Conservation (phyloP, 2,797 vertebrate species). For the Fistularia commersonii region DNA sequence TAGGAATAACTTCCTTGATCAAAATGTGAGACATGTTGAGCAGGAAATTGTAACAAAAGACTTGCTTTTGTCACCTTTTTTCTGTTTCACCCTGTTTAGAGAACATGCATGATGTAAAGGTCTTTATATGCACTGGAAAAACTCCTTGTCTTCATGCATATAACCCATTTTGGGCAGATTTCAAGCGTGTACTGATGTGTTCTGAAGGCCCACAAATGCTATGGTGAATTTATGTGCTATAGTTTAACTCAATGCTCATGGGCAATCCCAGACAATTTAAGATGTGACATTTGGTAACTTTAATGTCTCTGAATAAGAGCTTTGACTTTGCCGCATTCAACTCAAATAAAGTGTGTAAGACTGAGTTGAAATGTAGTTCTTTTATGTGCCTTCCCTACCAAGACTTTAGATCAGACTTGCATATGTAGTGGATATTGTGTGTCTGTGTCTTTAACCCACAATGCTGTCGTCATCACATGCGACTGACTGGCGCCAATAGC, state of each 20-base stretch:
- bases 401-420: conserved; percentile 71
- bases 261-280: conserved; percentile 70
- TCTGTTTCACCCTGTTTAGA: conserved; percentile 79
- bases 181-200: conserved; percentile 63
- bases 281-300: conserved; percentile 70
- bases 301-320: conserved; percentile 69
- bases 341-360: conserved; percentile 69
- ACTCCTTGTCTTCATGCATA: conserved; percentile 71
- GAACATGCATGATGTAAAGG: conserved; percentile 68
- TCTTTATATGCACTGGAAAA: conserved; percentile 68
- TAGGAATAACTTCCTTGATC: conserved; percentile 38
- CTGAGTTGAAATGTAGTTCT: conserved; percentile 59
- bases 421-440: conserved; percentile 70
- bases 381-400: conserved; percentile 73
- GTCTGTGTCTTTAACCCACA: too few species aligned
- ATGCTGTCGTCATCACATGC: too few species aligned
- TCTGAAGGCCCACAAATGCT: conserved; percentile 69
- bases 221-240: conserved; percentile 33
- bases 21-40: too few species aligned
- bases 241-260: conserved; percentile 79
- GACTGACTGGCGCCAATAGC: too few species aligned
- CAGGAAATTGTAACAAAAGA: too few species aligned
- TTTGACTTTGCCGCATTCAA: conserved; percentile 40
- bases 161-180: conserved; percentile 77
- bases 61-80: too few species aligned